These are phyloP conservation scores for Xestia xanthographa DNA, from an alignment of 2,888 invertebrate species.

Conservation along the genomic window DNA sequence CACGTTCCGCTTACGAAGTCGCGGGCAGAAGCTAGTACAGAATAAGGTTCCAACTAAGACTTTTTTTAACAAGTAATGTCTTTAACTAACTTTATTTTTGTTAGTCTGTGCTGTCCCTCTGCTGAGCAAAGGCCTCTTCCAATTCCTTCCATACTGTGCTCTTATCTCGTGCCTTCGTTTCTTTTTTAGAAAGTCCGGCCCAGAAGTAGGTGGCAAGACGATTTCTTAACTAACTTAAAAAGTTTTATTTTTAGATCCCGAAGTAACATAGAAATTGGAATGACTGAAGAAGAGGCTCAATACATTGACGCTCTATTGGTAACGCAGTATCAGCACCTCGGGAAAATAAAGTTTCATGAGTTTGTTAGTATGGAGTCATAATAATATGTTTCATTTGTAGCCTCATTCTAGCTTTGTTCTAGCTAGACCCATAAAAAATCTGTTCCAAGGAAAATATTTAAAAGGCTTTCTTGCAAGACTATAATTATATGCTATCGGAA, in stretches of 20 bases:
- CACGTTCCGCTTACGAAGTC: no score
- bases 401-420: not conserved
- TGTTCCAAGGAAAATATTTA: not conserved
- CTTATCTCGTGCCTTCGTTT: no score
- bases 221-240: no score
- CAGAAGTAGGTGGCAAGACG: no score
- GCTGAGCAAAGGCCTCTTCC: no score
- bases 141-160: no score
- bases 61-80: no score
- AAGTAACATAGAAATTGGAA: constrained; percentile 78
- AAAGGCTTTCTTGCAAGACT: not conserved
- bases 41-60: no score
- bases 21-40: no score
- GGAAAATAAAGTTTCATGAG: constrained; percentile 76
- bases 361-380: constrained; percentile 68
- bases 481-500: not conserved
- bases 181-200: no score
- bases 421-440: not conserved
- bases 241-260: constrained; percentile 54
- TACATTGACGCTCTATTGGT: constrained; percentile 77
- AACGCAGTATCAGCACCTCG: constrained; percentile 75
- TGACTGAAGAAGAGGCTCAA: constrained; percentile 81
- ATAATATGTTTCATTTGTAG: not conserved
- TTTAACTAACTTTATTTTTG: no score
- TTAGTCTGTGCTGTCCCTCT: no score